Base-by-base conservation (phyloP, 1,140 invertebrate genomes). In the Tribolium madens region DNA sequence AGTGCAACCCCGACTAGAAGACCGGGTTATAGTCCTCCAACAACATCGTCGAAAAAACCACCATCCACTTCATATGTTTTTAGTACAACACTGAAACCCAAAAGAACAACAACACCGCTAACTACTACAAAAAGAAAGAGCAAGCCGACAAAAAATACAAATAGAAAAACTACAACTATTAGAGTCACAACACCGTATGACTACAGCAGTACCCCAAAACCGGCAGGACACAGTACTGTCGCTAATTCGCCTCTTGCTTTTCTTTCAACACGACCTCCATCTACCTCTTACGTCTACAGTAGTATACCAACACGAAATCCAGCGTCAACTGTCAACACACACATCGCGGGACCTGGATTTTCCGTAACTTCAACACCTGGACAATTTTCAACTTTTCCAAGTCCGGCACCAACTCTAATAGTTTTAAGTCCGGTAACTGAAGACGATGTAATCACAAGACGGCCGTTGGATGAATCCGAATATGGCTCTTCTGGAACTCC, bases 371-470 rank as follows among this genome's bases (percentile, higher is more conserved):
- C 82, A 18, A 42, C 73, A 64, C 79, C 81, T 6, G 75, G 70
- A 13, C 74, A 82, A 21, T 79, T 76, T 31, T 80, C 81, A 1
- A 73, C 69, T 13, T 82, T 73, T 48, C 86, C 88, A 2, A 90
- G 88, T 73, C 91, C 91, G 7, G 91, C 92, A 5, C 93, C 92
- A 4, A 93, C 92, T 0, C 90, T 94, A 0, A 94, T 94, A 17
- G 92, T 93, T 10, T 81, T 94, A 1, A 90, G 90, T 7, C 89
- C 90, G 0, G 77, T 89, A 0, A 86, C 70, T 14, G 76, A 76
- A n/a, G 78, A 81, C 52, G 73, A 64, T 12, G 14, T 75, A 21
- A 21, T 50, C 13, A 13, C 75, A 15, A 13, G 14, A 68, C 77
- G 1, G 47, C 33, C 48, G 36, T 31, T 47, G 46, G 17, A 50